A percentile compares a stretch with the other conserved stretches of the same genome.
These are phyloP conservation scores for Rhogogaster chlorosoma DNA, from an alignment of 2,888 invertebrate species.

Conservation along the genomic window DNA sequence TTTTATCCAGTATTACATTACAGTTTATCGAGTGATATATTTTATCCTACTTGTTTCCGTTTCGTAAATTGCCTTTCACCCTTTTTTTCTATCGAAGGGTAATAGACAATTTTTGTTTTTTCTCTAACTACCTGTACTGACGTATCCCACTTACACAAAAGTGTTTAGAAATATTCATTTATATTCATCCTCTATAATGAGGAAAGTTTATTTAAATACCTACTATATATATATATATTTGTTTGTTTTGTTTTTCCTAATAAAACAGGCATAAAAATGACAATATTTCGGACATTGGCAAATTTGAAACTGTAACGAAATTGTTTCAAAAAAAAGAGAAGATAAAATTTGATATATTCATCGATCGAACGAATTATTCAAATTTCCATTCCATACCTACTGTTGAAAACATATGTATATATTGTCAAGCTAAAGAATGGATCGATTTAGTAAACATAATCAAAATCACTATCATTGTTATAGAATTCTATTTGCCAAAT, in stretches of 20 bases:
- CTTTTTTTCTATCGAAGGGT: background rate
- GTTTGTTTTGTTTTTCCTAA: background rate
- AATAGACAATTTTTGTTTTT: background rate
- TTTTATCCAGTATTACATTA: background rate
- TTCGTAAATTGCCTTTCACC: background rate
- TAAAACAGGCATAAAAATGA: conserved; percentile 25
- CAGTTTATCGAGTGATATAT: conserved; percentile 3
- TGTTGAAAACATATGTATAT: background rate
- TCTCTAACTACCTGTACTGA: background rate
- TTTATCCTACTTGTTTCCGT: conserved; percentile 19
- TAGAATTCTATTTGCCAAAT: conserved; percentile 2
- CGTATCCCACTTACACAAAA: conserved; percentile 5
- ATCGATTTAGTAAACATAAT: background rate
- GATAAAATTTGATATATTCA: background rate
- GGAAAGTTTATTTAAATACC: conserved; percentile 8
- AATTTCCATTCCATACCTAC: too few species aligned
- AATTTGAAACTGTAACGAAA: background rate
- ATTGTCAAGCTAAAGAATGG: background rate
- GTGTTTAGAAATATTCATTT: background rate
- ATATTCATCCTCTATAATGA: conserved; percentile 19
- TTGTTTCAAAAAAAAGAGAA: background rate
- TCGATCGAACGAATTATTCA: background rate
- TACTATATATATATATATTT: conserved; percentile 21
- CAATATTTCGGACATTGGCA: background rate
- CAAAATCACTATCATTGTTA: background rate